A percentile compares a stretch with the other conserved stretches of the same genome.
Conservation (phyloP, 2,888 invertebrate species). For the Horisme vitalbata region DNA sequence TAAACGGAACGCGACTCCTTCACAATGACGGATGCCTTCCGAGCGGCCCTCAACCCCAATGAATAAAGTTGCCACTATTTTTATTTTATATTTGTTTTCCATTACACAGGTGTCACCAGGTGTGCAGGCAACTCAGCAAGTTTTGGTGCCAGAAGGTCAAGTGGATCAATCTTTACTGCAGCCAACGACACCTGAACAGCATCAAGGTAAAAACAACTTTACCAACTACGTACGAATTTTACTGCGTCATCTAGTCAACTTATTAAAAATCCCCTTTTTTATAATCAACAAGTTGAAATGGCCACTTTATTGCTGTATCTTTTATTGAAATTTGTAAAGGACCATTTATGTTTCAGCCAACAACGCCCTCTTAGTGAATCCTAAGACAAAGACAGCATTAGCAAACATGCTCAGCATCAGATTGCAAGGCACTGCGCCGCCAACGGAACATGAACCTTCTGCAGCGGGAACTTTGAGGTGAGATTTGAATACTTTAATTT, state of each 20-base stretch:
- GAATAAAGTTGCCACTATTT: no score
- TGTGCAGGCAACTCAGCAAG: slow-evolving; percentile 68
- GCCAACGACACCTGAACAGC: slow-evolving; percentile 63
- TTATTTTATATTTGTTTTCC: not conserved
- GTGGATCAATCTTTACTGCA: slow-evolving; percentile 63
- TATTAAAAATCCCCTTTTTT: no score
- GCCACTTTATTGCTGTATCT: no score
- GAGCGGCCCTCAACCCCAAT: no score
- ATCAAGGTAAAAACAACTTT: slow-evolving; percentile 51
- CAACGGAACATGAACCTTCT: slow-evolving; percentile 79
- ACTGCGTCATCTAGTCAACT: no score
- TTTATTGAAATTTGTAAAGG: no score
- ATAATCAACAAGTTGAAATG: no score
- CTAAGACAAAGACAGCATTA: slow-evolving; percentile 96
- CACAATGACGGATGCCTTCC: no score
- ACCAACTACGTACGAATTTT: no score
- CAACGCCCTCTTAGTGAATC: slow-evolving; percentile 87
- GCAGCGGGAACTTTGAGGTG: slow-evolving; percentile 86
- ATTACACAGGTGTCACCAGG: slow-evolving; percentile 46
- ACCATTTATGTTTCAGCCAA: slow-evolving; percentile 49
- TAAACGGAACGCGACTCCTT: no score
- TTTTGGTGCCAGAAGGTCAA: slow-evolving; percentile 62
- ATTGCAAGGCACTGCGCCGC: slow-evolving; percentile 69
- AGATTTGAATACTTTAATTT: slow-evolving; percentile 2
- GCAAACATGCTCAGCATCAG: slow-evolving; percentile 96